These are phyloP conservation scores for Cremastinae sp. DNA, from an alignment of 2,888 invertebrate genomes.

Conservation along the genomic window DNA sequence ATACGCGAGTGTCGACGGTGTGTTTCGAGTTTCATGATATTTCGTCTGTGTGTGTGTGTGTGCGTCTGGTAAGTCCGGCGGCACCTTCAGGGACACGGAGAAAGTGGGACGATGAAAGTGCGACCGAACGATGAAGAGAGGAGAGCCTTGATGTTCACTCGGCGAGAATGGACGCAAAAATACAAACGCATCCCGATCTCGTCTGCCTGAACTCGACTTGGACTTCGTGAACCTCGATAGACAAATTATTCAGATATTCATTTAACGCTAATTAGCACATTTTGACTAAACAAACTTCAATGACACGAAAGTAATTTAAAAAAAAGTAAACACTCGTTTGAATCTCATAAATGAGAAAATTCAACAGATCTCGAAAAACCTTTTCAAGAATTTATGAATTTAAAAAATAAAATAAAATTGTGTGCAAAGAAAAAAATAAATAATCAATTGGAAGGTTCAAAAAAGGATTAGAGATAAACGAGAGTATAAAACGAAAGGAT, in stretches of 20 bases:
- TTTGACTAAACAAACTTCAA: too few species aligned
- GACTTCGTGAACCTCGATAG: slow-evolving; percentile 25
- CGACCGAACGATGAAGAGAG: slow-evolving; percentile 72
- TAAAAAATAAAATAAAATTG: too few species aligned
- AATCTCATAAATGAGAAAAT: too few species aligned
- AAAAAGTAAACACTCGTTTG: too few species aligned
- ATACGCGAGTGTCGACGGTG: slow-evolving; percentile 32
- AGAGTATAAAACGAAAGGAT: too few species aligned
- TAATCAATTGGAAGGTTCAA: too few species aligned
- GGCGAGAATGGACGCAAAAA: slow-evolving; percentile 36
- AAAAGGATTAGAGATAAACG: too few species aligned
- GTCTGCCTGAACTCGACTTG: neutral
- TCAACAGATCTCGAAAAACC: too few species aligned
- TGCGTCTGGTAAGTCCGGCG: slow-evolving; percentile 39
- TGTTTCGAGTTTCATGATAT: too few species aligned
- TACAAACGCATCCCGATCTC: slow-evolving; percentile 17
- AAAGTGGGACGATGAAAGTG: slow-evolving; percentile 79
- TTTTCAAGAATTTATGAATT: too few species aligned
- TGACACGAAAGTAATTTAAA: too few species aligned
- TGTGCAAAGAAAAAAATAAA: too few species aligned
- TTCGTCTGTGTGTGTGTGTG: slow-evolving; percentile 16
- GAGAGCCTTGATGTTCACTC: slow-evolving; percentile 61
- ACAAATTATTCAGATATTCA: slow-evolving; percentile 15
- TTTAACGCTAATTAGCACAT: slow-evolving; percentile 6
- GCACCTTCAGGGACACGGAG: slow-evolving; percentile 67